These are phyloP conservation scores for Tholera decimalis DNA, from an alignment of 2,888 invertebrate genomes.

Conservation along the genomic window DNA sequence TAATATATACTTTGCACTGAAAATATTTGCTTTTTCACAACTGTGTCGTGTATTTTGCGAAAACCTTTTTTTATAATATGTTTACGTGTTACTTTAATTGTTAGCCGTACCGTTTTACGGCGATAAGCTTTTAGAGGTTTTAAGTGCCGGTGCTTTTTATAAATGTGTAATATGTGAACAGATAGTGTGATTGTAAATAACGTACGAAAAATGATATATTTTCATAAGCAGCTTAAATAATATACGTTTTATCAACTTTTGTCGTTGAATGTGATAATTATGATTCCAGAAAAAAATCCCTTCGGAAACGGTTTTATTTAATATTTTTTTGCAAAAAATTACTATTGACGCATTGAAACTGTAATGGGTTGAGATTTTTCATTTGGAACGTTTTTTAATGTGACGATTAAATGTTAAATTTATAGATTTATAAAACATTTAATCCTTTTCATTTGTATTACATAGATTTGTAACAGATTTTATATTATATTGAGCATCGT, in stretches of 20 bases:
- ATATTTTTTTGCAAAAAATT: slow-evolving; percentile 2
- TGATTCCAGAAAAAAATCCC: neutral
- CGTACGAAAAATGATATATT: neutral
- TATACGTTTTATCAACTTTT: neutral
- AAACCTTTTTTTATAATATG: slow-evolving; percentile 18
- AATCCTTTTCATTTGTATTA: no score
- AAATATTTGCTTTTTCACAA: neutral
- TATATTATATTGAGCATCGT: no score
- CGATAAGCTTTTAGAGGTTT: slow-evolving; percentile 27
- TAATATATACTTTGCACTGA: neutral
- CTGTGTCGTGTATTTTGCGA: slow-evolving; percentile 6
- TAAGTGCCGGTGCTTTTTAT: slow-evolving; percentile 5
- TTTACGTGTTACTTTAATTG: slow-evolving; percentile 36
- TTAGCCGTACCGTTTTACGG: slow-evolving; percentile 22
- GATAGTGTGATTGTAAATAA: neutral
- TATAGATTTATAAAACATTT: no score
- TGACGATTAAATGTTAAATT: no score
- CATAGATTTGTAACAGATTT: no score
- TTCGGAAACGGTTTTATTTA: neutral
- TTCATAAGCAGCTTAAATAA: neutral
- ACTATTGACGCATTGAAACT: neutral
- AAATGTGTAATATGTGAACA: neutral
- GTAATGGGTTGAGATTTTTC: neutral
- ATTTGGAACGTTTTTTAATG: neutral
- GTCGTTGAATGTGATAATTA: slow-evolving; percentile 15